Base-by-base conservation (phyloP, 2,113 vertebrate genomes). In the Lonchura striata region DNA sequence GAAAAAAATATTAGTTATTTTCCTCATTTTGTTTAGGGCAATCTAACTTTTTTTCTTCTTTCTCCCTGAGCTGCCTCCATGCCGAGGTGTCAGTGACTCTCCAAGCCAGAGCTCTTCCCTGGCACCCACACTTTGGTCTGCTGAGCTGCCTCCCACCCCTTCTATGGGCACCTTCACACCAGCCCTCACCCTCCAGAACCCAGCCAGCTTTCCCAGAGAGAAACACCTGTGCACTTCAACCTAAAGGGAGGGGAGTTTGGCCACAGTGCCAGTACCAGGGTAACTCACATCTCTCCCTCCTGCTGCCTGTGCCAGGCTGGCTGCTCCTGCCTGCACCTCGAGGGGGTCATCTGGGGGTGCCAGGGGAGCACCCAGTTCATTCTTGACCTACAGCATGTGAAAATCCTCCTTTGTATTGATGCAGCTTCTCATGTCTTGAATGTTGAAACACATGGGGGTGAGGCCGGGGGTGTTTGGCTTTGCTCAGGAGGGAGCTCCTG, bases 211-310 rank as follows among this genome's bases (percentile, higher is more conserved):
- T 35, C 47, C 77, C 17, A 11, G 25, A 31, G 33, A 52, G 37
- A 61, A 66, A 56, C 13, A 30, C 7, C 19, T 0, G 0, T 1
- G 2, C 0, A 3, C 21, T 31, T 72, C 30, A 60, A 6, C 0
- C 0, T 9, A 30, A 42, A 23, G 39, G 19, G 17, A 44, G 8
- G 1, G 41, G 12, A 41, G 1, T 66, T 53, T 28, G 31, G 11
- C 64, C 11, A 3, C 0, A 0, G n/a, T 5, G 28, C 42, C 10
- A 4, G 33, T 6, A 12, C 4, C 0, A 2, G 10, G 27, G 21
- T 49, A 66, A 17, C 35, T 64, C 10, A 1, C 7, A 1, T n/a
- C 28, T 82, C 16, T 20, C 22, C 1, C 1, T 41, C 39, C 49
- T 0, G 0, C 59, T 66, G 47, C 33, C 30, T 0, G 27, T 61